Evolutionary conservation across 1,140 invertebrate genomes (phyloP), one percentile per base, ranked within the genome.

Genomic region (Zelostemma sp.): DNA sequence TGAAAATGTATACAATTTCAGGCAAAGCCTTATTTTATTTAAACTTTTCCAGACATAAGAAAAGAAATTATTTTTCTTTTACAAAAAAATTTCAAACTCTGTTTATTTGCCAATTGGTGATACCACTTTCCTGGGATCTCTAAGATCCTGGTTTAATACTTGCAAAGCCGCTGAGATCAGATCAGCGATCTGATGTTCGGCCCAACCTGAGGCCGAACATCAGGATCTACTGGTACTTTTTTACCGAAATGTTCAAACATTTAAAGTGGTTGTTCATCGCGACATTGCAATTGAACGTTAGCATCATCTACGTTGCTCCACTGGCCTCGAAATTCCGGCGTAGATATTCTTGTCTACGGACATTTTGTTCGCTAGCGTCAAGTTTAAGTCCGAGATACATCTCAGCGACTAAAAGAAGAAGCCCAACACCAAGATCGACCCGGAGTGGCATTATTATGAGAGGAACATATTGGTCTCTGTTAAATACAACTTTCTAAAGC

Each of bases 231-330:
- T 99, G 98, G 98, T 99, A 99, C 81, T 99, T 99, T 82, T 99
- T 99, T 79, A 98, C 96, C 0, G 97, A 99, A 88, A 98, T 99
- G 95, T 99, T 99, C 89, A 97, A 99, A 75, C 97, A 99, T 84
- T 99, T 99, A 77, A 89, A 95, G 48, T 87, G 92, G 56, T 90
- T 99, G 66, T 99, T 99, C 86, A 91, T 99, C 1, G 97, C 92
- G 76, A 94, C 96, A 61, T 99, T 99, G 80, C 97, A 99, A 88
- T 92, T 99, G 53, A 99, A 99, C 86, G 93, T 94, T 0, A 89
- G 97, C 46, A 88, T 98, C 9, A 78, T 94, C 17, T 99, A 99
- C 84, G 89, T 97, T 17, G 85, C 97, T 16, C 97, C 98, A 6
- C 80, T 98, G 0, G 91, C 94, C 1, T 84, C 98, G 11, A 91